These are phyloP conservation scores for Megathymus violae DNA, from an alignment of 1,140 invertebrate species.

Conservation along the genomic window DNA sequence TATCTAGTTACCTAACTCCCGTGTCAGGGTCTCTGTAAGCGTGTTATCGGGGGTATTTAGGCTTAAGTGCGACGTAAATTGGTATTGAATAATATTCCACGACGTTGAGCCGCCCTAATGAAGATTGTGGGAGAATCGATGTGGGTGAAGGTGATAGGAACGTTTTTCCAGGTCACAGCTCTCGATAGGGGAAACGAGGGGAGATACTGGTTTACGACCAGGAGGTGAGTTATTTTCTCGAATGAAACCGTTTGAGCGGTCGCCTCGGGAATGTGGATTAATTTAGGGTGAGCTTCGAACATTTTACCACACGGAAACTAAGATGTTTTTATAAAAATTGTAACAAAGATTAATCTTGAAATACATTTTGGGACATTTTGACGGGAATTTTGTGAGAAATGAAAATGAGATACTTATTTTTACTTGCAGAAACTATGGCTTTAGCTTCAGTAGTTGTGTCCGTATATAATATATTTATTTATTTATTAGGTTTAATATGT, in stretches of 20 bases:
- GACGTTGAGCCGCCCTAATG: conserved; percentile 29
- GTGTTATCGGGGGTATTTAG: conserved; percentile 26
- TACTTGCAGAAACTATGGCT: too few species aligned
- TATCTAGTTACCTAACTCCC: conserved; percentile 15
- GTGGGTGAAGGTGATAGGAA: conserved; percentile 10
- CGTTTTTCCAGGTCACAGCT: conserved; percentile 30
- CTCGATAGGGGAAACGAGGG: conserved; percentile 20
- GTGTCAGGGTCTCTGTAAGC: conserved; percentile 13
- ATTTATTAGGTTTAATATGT: too few species aligned
- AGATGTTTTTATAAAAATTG: too few species aligned
- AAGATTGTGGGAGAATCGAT: conserved; percentile 25
- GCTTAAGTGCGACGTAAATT: conserved; percentile 28
- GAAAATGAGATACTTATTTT: too few species aligned
- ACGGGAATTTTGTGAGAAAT: too few species aligned
- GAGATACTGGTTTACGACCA: conserved; percentile 25
- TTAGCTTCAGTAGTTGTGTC: too few species aligned
- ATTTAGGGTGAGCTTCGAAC: conserved; percentile 7
- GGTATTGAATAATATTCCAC: conserved; percentile 30
- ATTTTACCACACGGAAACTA: too few species aligned
- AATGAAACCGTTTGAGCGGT: too few species aligned
- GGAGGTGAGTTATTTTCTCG: conserved; percentile 7
- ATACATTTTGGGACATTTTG: too few species aligned
- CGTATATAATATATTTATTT: too few species aligned
- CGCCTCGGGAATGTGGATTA: neutral
- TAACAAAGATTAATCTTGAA: too few species aligned